A percentile compares a stretch with the other conserved stretches of the same genome.
These are phyloP conservation scores for Spisula solida DNA, from an alignment of 2,888 invertebrate genomes.

Conservation along the genomic window DNA sequence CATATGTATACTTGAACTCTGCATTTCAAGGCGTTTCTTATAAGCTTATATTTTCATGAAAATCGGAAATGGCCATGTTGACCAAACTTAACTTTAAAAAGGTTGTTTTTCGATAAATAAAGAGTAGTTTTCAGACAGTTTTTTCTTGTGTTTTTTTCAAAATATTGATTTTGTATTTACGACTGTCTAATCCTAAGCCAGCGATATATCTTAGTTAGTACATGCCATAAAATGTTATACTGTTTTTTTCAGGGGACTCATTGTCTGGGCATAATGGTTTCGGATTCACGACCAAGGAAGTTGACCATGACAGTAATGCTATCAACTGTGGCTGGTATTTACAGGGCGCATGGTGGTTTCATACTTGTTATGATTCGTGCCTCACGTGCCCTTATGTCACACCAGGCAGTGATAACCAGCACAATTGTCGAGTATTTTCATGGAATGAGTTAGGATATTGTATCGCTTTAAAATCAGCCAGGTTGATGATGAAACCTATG, in stretches of 20 bases:
- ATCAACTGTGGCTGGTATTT: slow-evolving; percentile 55
- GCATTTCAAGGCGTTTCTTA: no score
- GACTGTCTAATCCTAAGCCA: no score
- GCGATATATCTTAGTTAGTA: no score
- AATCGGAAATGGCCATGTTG: no score
- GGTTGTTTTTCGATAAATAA: no score
- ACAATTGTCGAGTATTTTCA: slow-evolving; percentile 58
- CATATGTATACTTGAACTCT: no score
- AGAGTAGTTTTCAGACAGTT: no score
- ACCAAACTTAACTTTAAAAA: no score
- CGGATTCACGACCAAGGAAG: slow-evolving; percentile 58
- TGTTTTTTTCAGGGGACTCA: slow-evolving; percentile 54
- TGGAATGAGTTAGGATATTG: slow-evolving; percentile 66
- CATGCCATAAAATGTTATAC: no score
- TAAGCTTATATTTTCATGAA: no score
- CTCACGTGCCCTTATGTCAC: slow-evolving; percentile 59
- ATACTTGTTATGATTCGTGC: slow-evolving; percentile 64
- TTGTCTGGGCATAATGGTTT: slow-evolving; percentile 52
- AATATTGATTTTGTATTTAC: no score
- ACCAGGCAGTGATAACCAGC: slow-evolving; percentile 45
- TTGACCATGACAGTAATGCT: slow-evolving; percentile 54
- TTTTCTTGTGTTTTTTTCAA: no score
- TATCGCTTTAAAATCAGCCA: slow-evolving; percentile 47
- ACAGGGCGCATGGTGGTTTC: slow-evolving; percentile 66
- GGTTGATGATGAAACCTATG: slow-evolving; percentile 65